Base-by-base conservation (phyloP, 2,888 invertebrate genomes). In the Endomychus coccineus region DNA sequence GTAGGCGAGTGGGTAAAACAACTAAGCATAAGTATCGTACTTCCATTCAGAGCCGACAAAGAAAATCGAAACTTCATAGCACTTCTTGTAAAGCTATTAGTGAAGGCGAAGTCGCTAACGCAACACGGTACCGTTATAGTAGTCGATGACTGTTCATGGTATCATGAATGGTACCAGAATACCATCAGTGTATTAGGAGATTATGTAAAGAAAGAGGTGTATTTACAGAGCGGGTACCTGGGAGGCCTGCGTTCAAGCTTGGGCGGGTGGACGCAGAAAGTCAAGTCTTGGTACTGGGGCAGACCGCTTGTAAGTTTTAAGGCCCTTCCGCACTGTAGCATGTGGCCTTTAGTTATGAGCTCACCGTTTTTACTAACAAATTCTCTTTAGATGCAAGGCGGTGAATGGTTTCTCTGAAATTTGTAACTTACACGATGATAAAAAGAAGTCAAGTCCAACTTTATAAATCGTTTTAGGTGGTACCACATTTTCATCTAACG, bases 221-320 rank as follows among this genome's bases (percentile, higher is more conserved):
- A 40, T 58, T 66, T 83, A 75, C 84, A 85, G 85, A 82, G 82
- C 77, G 84, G 85, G 75, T 85, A 85, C 82, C 80, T 85, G 75
- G 87, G 86, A 78, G 87, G 88, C 74, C 84, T 88, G 77, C 84
- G 86, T 74, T 84, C 85, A 75, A 87, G 87, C 79, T 83, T 89
- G 76, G 88, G 87, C 79, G 88, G 88, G 79, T 85, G 87, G 80
- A 89, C 89, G 77, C 87, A 88, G 82, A 87, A 86, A 82, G 87
- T 88, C 77, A 88, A 88, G 80, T 88, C 88, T 76, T 89, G 89
- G 88, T 89, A 89, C 83, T 88, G 88, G 88, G 89, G 88, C 78
- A 82, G 87, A 80, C 88, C 88, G 83, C 85, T 88, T 78, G 88
- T 88, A 88, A 88, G 88, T 88, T 53, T 33, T 33, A 32, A 57